Conservation (phyloP, 2,113 vertebrate species). For the Chaetodon auriga region DNA sequence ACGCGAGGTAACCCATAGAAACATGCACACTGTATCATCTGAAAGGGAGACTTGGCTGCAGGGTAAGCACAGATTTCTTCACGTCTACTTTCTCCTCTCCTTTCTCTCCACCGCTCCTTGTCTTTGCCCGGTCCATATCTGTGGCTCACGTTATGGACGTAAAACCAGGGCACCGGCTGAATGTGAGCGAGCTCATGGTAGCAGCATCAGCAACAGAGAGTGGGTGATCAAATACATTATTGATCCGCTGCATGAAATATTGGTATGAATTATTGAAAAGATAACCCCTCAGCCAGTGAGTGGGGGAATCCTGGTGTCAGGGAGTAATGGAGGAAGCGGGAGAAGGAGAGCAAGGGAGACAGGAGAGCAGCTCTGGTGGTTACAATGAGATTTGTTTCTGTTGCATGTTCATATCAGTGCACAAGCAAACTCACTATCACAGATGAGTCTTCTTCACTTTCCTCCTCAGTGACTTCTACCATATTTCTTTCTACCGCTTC, state of each 20-base stretch:
- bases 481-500: slow-evolving; percentile 45
- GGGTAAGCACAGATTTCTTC: slow-evolving; percentile 45
- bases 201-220: slow-evolving; percentile 54
- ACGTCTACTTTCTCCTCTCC: slow-evolving; percentile 11
- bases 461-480: slow-evolving; percentile 40
- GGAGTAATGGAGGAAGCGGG: slow-evolving; percentile 28
- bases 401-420: slow-evolving; percentile 36
- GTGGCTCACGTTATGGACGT: slow-evolving; percentile 11
- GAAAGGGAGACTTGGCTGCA: slow-evolving; percentile 26
- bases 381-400: slow-evolving; percentile 51
- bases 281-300: slow-evolving; percentile 57
- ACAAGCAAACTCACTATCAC: slow-evolving; percentile 39
- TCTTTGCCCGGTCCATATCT: background rate
- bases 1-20: slow-evolving; percentile 36
- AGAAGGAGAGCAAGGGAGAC: background rate
- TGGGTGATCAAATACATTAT: slow-evolving; percentile 77
- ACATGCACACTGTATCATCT: slow-evolving; percentile 10
- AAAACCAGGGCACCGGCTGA: slow-evolving; percentile 18
- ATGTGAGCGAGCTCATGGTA: slow-evolving; percentile 45
- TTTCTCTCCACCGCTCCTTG: background rate
- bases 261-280: slow-evolving; percentile 73
- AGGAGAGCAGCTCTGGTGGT: background rate
- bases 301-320: slow-evolving; percentile 55
- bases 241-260: slow-evolving; percentile 75
- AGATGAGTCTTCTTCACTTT: slow-evolving; percentile 44